Conservation (phyloP, 1,140 invertebrate genomes). For the Arion vulgaris region DNA sequence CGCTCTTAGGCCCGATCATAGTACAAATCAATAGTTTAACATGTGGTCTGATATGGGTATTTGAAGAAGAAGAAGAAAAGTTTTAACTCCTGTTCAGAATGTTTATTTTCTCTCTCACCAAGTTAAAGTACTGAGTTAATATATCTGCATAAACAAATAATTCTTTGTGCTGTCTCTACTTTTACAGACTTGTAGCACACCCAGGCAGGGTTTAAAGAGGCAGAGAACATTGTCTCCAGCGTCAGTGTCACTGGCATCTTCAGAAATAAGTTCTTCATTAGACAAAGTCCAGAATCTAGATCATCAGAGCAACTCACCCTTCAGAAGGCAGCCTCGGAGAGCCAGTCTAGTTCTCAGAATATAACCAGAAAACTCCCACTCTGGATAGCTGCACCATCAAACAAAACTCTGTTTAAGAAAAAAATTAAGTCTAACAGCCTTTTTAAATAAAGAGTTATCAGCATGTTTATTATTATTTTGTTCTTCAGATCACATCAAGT, state of each 20-base stretch:
- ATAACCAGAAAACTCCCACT: neutral
- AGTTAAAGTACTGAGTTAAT: neutral
- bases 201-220: neutral
- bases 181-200: neutral
- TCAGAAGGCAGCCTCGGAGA: neutral
- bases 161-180: neutral
- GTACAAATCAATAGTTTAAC: too few species aligned
- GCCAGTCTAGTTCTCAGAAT: neutral
- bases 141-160: neutral
- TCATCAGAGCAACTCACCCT: neutral
- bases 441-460: neutral
- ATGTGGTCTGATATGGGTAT: too few species aligned
- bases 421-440: constrained; percentile 18
- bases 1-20: too few species aligned
- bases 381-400: neutral
- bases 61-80: too few species aligned
- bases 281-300: neutral
- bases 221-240: neutral
- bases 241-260: neutral
- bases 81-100: too few species aligned
- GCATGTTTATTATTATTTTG: neutral
- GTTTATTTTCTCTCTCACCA: too few species aligned
- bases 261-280: neutral
- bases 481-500: too few species aligned
- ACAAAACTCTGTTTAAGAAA: constrained; percentile 11